Evolutionary conservation across 2,888 invertebrate species (phyloP), one percentile per base, ranked within the genome.

Genomic region (Apotomis capreana): DNA sequence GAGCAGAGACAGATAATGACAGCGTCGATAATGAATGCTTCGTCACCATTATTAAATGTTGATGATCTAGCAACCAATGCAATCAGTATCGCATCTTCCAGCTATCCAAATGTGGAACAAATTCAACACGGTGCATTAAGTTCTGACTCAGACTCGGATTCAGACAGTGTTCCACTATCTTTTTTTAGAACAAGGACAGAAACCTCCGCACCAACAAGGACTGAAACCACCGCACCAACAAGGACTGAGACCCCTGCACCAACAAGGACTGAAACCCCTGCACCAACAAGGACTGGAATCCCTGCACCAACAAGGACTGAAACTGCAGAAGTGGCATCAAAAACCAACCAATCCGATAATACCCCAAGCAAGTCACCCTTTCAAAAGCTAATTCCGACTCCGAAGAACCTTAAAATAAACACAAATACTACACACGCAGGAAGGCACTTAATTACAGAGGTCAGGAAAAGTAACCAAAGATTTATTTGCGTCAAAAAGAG

Each of bases 381-480:
- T 44, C 64, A 74, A 36, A 57, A 64, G 63, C 70, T 54, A 65
- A 68, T 74, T 8, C 70, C 74, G 37, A 71, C 74, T 52, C 71
- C 69, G 15, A 74, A 74, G 26, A 68, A 60, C 40, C 52, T 68
- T 57, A 68, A 40, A 10, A 68, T 69, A 54, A 74, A 74, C 54
- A 60, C 46, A 26, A 68, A 70, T 65, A 68, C 70, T 60, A n/a
- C n/a, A 63, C 70, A 61, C 58, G 55, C n/a, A 55, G 70, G 9
- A 70, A 74, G 63, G 70, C 68, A 15, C 3, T 73, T 40, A 75
- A 73, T 73, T 75, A 73, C 55, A 70, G 62, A 59, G 71, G 74
- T 10, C 69, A 64, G 55, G 63, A n/a, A n/a, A 65, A 71, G 49
- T 74, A 55, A 74, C 74, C 6, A 74, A 71, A 68, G 74, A 74